Percentiles rank a stretch among this genome's conserved stretches.
Conservation (phyloP, 92 coral and sea anemone species). For the Heteractis magnifica region DNA sequence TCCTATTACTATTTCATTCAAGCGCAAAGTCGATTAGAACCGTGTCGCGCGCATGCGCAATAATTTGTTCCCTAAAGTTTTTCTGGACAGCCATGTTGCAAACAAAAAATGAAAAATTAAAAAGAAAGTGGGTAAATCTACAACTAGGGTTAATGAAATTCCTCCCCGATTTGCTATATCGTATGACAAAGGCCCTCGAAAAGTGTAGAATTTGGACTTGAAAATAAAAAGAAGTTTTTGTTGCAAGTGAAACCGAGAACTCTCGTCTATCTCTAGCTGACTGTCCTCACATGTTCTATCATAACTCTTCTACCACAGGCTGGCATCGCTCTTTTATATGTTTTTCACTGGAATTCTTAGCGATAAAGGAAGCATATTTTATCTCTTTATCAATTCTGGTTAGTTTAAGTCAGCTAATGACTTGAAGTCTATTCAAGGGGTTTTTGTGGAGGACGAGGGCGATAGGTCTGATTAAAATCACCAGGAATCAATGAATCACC, state of each 20-base stretch:
- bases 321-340: too few relatives aligned
- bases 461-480: slow-evolving; percentile 44
- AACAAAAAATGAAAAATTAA: not conserved
- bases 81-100: slow-evolving; percentile 3
- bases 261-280: not conserved
- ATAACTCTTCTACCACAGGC: too few relatives aligned
- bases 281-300: not conserved
- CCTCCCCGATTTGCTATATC: not conserved
- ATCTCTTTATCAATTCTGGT: slow-evolving; percentile 1
- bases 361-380: not conserved
- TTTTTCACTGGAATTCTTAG: not conserved
- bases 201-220: not conserved
- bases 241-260: too few relatives aligned
- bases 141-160: not conserved
- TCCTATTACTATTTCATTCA: slow-evolving; percentile 23
- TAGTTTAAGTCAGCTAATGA: slow-evolving; percentile 3
- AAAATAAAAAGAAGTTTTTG: too few relatives aligned
- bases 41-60: slow-evolving; percentile 60
- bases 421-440: not conserved
- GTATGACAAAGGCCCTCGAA: not conserved
- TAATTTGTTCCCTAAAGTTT: not conserved
- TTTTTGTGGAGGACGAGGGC: not conserved
- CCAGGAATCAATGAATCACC: slow-evolving; percentile 46
- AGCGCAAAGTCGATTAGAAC: slow-evolving; percentile 19
- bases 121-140: not conserved